phyloP scores from a whole-genome alignment of 2,113 vertebrate genomes.

The Grammomys surdaster region DNA sequence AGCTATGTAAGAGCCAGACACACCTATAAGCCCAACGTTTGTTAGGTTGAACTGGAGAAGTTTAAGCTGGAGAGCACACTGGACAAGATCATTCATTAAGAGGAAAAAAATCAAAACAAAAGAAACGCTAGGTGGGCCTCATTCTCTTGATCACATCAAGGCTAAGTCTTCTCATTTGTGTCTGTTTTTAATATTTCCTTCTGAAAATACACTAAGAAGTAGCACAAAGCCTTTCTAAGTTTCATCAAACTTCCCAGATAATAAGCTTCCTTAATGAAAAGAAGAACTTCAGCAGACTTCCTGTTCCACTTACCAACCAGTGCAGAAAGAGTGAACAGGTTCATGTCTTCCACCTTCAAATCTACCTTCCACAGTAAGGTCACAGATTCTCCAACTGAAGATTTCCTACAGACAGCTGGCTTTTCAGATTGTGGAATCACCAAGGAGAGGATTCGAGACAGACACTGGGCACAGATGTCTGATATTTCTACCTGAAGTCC shows the following conservation, averaged over 20 bases:
- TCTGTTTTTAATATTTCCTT: constrained; percentile 34
- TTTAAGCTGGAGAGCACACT: not conserved
- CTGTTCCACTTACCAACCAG: constrained; percentile 90
- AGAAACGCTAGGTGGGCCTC: not conserved
- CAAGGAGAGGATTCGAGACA: constrained; percentile 92
- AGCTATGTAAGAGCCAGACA: not conserved
- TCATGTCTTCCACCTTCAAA: constrained; percentile 93
- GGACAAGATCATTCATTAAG: not conserved
- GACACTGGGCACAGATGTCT: constrained; percentile 94
- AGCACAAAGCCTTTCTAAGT: constrained; percentile 29
- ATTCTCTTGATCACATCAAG: constrained; percentile 27
- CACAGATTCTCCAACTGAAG: constrained; percentile 74
- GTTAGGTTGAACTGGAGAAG: not conserved
- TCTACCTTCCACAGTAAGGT: constrained; percentile 93
- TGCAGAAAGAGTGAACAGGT: constrained; percentile 94
- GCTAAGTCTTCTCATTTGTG: not conserved
- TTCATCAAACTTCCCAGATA: constrained; percentile 30
- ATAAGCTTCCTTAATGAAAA: constrained; percentile 42
- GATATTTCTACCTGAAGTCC: constrained; percentile 95
- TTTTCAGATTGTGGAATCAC: constrained; percentile 74
- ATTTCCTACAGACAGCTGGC: constrained; percentile 65
- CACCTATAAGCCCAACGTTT: not conserved
- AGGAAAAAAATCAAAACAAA: not conserved
- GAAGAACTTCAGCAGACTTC: not conserved
- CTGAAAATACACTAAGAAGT: constrained; percentile 20